Conservation (phyloP, 2,888 invertebrate species). For the Dolichopus griseipennis region DNA sequence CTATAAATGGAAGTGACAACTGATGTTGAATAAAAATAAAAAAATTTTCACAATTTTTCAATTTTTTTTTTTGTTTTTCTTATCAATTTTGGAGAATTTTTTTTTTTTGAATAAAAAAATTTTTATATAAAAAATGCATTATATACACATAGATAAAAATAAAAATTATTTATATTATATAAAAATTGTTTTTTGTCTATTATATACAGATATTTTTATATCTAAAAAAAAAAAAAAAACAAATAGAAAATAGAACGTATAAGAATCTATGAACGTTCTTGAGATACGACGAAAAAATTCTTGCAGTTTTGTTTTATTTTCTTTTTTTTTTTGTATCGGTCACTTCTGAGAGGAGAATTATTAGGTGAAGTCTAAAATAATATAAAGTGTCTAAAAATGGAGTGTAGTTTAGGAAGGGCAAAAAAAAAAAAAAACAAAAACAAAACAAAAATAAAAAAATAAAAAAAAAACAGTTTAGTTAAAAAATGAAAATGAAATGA, state of each 20-base stretch:
- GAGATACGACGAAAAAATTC: background rate
- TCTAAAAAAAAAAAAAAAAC: too few species aligned
- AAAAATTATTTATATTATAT: background rate
- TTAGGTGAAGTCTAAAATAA: background rate
- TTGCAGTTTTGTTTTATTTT: slow-evolving; percentile 6
- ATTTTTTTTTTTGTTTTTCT: background rate
- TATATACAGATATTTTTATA: background rate
- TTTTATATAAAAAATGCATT: too few species aligned
- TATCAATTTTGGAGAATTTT: background rate
- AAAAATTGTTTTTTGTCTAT: background rate
- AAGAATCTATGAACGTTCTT: background rate
- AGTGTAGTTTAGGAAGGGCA: background rate
- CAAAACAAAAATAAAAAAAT: background rate
- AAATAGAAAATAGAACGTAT: too few species aligned
- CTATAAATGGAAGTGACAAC: too few species aligned
- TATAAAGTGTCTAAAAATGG: background rate
- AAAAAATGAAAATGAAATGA: too few species aligned
- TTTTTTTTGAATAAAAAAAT: background rate
- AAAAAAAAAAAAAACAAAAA: background rate
- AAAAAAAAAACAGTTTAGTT: too few species aligned
- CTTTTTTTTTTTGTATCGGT: background rate
- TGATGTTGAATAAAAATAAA: too few species aligned
- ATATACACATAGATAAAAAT: background rate
- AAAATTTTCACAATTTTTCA: background rate
- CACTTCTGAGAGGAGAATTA: background rate